phyloP scores from a whole-genome alignment of 2,888 invertebrate genomes.

The Panopea generosa region DNA sequence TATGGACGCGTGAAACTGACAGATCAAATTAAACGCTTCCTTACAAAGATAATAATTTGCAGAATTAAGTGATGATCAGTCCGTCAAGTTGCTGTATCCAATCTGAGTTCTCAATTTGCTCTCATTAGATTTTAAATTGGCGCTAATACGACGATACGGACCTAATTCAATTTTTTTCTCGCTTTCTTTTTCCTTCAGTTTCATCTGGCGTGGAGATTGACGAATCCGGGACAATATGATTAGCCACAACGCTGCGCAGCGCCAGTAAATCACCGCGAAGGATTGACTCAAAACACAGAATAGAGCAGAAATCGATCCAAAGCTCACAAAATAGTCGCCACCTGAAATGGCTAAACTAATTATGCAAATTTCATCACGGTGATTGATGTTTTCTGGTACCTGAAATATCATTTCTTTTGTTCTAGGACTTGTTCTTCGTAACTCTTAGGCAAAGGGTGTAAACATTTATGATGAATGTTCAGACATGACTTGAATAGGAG shows the following conservation, averaged over 20 bases:
- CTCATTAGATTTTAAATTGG: slow-evolving; percentile 67
- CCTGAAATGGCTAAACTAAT: slow-evolving; percentile 49
- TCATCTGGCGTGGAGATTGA: slow-evolving; percentile 27
- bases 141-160: slow-evolving; percentile 55
- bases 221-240: slow-evolving; percentile 55
- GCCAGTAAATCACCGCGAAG: slow-evolving; percentile 58
- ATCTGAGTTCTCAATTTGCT: slow-evolving; percentile 56
- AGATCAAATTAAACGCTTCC: slow-evolving; percentile 63
- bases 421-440: slow-evolving; percentile 17
- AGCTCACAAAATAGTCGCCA: slow-evolving; percentile 15
- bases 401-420: slow-evolving; percentile 51
- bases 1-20: slow-evolving; percentile 52
- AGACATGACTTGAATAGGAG: too few species aligned
- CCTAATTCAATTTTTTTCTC: slow-evolving; percentile 59
- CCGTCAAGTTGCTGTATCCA: slow-evolving; percentile 38
- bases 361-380: slow-evolving; percentile 50
- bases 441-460: slow-evolving; percentile 3
- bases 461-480: slow-evolving; percentile 1
- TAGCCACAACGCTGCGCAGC: slow-evolving; percentile 22
- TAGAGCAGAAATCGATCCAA: slow-evolving; percentile 25
- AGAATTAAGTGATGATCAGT: slow-evolving; percentile 48
- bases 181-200: slow-evolving; percentile 23
- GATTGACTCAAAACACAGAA: slow-evolving; percentile 26
- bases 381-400: slow-evolving; percentile 48
- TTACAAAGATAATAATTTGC: slow-evolving; percentile 62